Conservation (phyloP, 2,113 vertebrate genomes). For the Semnornis frantzii region DNA sequence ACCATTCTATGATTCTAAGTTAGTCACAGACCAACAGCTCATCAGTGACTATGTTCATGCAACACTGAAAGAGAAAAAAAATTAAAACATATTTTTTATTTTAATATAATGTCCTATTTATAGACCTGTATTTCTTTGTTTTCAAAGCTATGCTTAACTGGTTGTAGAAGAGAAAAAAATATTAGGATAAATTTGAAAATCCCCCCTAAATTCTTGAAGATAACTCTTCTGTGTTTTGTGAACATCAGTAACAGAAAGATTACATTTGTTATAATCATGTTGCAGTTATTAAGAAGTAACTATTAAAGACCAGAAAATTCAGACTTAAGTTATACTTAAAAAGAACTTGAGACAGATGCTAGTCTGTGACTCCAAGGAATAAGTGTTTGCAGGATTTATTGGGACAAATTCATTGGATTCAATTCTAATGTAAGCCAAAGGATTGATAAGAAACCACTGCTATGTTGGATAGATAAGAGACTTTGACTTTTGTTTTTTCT, state of each 20-base stretch:
- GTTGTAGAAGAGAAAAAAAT: background rate
- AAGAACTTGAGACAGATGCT: conserved; percentile 11
- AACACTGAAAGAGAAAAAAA: background rate
- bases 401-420: background rate
- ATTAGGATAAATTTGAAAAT: background rate
- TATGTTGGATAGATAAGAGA: background rate
- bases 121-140: background rate
- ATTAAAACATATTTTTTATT: background rate
- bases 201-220: background rate
- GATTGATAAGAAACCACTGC: conserved; percentile 5
- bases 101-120: background rate
- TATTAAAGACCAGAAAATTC: conserved; percentile 23
- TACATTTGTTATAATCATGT: background rate
- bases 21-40: conserved; percentile 19
- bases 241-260: conserved; percentile 1
- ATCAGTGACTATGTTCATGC: background rate
- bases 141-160: background rate
- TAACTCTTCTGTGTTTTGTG: background rate
- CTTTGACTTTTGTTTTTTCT: background rate
- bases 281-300: conserved; percentile 5
- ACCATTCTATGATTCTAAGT: background rate
- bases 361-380: conserved; percentile 18
- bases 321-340: conserved; percentile 27
- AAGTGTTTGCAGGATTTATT: conserved; percentile 49
- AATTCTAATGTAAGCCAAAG: background rate